Percentiles rank a stretch among this genome's conserved stretches.
phyloP scores from a whole-genome alignment of 2,888 invertebrate genomes.

The Drosophila percnosoma region DNA sequence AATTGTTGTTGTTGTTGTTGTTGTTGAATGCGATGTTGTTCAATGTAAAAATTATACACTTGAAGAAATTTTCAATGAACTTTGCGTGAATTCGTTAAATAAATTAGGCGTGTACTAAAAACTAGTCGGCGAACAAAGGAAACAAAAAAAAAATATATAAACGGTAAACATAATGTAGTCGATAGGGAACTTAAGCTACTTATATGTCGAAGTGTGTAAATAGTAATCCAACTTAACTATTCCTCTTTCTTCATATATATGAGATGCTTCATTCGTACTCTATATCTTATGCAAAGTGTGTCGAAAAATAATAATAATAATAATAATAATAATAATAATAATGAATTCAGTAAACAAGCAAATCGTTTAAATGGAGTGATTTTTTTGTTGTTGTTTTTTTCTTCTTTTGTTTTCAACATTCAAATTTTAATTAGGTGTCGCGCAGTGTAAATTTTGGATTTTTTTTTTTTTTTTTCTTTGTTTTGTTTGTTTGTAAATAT shows the following conservation, averaged over 20 bases:
- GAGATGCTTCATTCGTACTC: slow-evolving; percentile 68
- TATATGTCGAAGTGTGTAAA: slow-evolving; percentile 46
- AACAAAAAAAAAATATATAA: neutral
- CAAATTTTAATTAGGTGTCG: neutral
- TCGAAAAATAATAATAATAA: slow-evolving; percentile 20
- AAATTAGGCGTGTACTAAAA: slow-evolving; percentile 52
- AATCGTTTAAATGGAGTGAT: neutral
- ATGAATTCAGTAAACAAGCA: neutral
- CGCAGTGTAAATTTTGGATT: slow-evolving; percentile 1
- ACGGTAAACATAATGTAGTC: slow-evolving; percentile 2
- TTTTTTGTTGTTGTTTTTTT: neutral
- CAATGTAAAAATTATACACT: slow-evolving; percentile 63
- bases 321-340: slow-evolving; percentile 6
- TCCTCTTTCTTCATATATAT: slow-evolving; percentile 30
- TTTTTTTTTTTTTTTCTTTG: slow-evolving; percentile 8
- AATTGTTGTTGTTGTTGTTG: slow-evolving; percentile 5
- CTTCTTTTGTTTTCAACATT: slow-evolving; percentile 1
- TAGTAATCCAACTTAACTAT: slow-evolving; percentile 37
- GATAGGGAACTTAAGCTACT: slow-evolving; percentile 29
- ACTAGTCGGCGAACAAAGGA: slow-evolving; percentile 12
- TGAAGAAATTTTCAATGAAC: slow-evolving; percentile 67
- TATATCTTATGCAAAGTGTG: slow-evolving; percentile 13
- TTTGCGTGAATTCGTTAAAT: slow-evolving; percentile 54
- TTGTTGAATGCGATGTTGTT: slow-evolving; percentile 45
- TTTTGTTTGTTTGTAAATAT: slow-evolving; percentile 47